Evolutionary conservation across 2,797 vertebrate species (phyloP).

Genomic region (Enteromius afrohamiltoni): DNA sequence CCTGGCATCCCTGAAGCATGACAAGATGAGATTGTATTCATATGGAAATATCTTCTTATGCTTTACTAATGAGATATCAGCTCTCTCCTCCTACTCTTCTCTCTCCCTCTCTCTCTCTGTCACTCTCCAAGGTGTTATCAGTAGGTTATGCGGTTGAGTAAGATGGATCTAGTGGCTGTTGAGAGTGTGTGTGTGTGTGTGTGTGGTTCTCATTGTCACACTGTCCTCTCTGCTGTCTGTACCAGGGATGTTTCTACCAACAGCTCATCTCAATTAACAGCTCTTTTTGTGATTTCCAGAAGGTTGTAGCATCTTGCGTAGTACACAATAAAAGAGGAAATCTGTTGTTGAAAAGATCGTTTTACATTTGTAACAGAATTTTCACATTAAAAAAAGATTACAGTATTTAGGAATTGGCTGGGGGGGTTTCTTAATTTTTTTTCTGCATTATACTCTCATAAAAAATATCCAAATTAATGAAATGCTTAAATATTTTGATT

Average conservation of each 20-base stretch:
- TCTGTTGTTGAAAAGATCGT: neutral
- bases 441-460: neutral
- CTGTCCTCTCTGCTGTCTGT: slow-evolving; percentile 13
- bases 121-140: slow-evolving; percentile 24
- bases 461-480: neutral
- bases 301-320: neutral
- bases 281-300: slow-evolving; percentile 15
- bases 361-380: neutral
- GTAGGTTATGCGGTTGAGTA: slow-evolving; percentile 29
- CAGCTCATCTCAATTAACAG: slow-evolving; percentile 16
- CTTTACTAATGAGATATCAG: slow-evolving; percentile 30
- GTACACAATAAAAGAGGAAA: neutral
- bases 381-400: too few relatives aligned
- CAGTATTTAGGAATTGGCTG: neutral
- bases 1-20: neutral
- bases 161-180: neutral
- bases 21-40: slow-evolving; percentile 28
- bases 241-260: slow-evolving; percentile 17
- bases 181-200: neutral
- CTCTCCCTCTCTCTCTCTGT: neutral
- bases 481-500: neutral
- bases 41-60: slow-evolving; percentile 32
- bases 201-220: slow-evolving; percentile 9
- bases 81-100: slow-evolving; percentile 13
- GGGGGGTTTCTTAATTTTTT: neutral